phyloP scores from a whole-genome alignment of 2,113 vertebrate genomes.

The Carettochelys insculpta region DNA sequence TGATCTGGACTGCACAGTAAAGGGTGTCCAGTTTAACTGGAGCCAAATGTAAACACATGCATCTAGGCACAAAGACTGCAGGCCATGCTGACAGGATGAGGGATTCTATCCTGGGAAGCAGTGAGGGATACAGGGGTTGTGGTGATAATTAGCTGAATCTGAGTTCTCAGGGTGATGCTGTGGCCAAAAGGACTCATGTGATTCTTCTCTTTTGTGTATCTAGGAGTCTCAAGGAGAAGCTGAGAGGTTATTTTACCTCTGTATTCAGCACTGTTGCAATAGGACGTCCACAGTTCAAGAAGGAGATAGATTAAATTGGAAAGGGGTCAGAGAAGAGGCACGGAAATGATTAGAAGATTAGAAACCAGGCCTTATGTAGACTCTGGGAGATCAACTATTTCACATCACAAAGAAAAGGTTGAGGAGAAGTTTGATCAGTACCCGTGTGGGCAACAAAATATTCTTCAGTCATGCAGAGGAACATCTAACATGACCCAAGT shows the following conservation, averaged over 20 bases:
- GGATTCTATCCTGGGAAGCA: neutral
- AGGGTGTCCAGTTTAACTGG: neutral
- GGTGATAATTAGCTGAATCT: neutral
- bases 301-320: neutral
- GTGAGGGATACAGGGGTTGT: neutral
- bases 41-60: neutral
- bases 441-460: too few relatives aligned
- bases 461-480: neutral
- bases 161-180: neutral
- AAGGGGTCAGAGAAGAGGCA: neutral
- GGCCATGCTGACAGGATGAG: neutral
- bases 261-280: neutral
- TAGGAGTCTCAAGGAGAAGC: neutral
- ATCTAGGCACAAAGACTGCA: neutral
- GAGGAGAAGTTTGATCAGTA: too few relatives aligned
- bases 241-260: neutral
- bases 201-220: neutral
- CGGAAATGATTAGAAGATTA: neutral
- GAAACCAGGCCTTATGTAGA: neutral
- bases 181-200: neutral
- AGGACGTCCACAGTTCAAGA: too few relatives aligned
- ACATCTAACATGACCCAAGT: neutral
- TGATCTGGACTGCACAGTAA: neutral
- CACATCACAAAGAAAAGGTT: neutral
- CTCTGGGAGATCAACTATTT: too few relatives aligned